phyloP scores from a whole-genome alignment of 2,113 vertebrate species.

The Melanotaenia duboulayi region DNA sequence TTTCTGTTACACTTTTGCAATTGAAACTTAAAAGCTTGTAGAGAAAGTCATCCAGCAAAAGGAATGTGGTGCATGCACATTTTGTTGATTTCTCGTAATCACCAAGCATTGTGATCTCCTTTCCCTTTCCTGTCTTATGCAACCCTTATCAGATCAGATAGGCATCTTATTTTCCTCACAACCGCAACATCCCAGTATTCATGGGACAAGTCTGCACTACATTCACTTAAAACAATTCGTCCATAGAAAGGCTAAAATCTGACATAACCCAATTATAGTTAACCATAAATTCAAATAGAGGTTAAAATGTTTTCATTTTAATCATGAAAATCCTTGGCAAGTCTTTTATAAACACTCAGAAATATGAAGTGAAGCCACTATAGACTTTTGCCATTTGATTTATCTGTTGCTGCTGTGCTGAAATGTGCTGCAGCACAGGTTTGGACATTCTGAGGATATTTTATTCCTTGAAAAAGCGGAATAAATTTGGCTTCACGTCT shows the following conservation, averaged over 20 bases:
- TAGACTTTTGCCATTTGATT: neutral
- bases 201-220: neutral
- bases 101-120: constrained; percentile 19
- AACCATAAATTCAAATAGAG: constrained; percentile 26
- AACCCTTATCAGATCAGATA: constrained; percentile 46
- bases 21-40: neutral
- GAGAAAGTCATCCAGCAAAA: neutral
- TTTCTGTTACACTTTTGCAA: neutral
- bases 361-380: neutral
- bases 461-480: too few species aligned
- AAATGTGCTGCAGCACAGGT: neutral
- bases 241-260: constrained; percentile 7
- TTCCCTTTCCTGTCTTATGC: constrained; percentile 49
- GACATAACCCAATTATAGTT: constrained; percentile 7
- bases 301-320: constrained; percentile 18
- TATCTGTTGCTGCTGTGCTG: constrained; percentile 5
- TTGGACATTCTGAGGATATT: too few species aligned
- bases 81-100: constrained; percentile 13
- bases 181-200: constrained; percentile 27
- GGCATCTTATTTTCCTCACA: constrained; percentile 28
- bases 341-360: neutral
- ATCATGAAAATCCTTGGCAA: neutral
- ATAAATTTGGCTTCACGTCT: neutral
- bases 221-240: constrained; percentile 11
- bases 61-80: neutral